Base-by-base conservation (phyloP, 2,888 invertebrate species). In the Dasypogon diadema region DNA sequence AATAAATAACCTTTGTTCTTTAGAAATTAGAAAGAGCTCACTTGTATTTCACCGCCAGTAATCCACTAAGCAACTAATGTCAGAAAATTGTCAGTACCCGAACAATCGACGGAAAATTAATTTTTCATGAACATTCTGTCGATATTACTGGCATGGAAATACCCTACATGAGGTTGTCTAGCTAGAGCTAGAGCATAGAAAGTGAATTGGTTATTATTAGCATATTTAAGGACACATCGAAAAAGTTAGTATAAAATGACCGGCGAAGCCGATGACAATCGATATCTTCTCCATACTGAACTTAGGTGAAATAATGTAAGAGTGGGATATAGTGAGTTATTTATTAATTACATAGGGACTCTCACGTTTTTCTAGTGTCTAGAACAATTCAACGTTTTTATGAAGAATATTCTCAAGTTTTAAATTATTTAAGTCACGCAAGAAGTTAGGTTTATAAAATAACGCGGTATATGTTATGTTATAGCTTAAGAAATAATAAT, bases 81-180 rank as follows among this genome's bases (percentile, higher is more conserved):
- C 42, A 37, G 60, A 60, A 60, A 60, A 60, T 60, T 60, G 37
- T 60, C 18, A 22, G 60, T 34, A 60, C 60, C 37, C 37, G 60
- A 37, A 18, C 60, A 60, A 60, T 60, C 60, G 37, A 60, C 34
- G 12, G 30, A 21, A 21, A 21, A 60, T 60, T 34, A 60, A 60
- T 60, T 34, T 60, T 60, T 60, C 6, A 60, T 60, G 16, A 34
- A 37, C 16, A 18, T 18, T 60, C 34, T 60, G 37, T 60, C 60
- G 60, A 60, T 60, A 60, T 60, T 14, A 37, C 42, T 18, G 60
- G 60, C 37, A 37, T 60, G 60, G 60, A 37, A 60, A 60, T 60
- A 60, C 6, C 16, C 37, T 18, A 58, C 10, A 30, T 12, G 37
- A 60, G 37, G 22, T 37, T 14, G 42, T 42, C 42, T 30, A 12